Conservation (phyloP, 1,140 invertebrate species). For the Aphis craccivora region DNA sequence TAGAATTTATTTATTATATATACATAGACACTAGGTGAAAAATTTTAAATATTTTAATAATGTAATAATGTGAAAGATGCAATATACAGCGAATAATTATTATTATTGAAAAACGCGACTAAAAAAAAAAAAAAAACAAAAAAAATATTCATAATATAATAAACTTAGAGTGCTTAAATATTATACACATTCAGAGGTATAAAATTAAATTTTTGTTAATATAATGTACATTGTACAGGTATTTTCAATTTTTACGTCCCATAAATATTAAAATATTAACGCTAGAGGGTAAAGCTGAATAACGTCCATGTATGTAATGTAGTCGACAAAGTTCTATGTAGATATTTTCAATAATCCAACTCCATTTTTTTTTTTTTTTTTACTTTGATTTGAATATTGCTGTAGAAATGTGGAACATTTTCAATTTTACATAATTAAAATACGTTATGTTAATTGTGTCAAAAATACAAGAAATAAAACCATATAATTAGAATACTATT, state of each 20-base stretch:
- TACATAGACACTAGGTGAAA: not conserved
- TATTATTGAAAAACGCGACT: not conserved
- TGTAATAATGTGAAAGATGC: not conserved
- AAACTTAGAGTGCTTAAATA: not conserved
- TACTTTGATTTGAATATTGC: not conserved
- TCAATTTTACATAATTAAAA: not conserved
- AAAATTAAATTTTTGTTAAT: not conserved
- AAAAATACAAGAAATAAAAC: not conserved
- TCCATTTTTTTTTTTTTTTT: not conserved
- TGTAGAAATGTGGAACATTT: not conserved
- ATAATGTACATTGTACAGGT: not conserved
- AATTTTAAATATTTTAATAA: constrained; percentile 4
- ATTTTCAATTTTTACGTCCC: not conserved
- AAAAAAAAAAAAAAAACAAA: not conserved
- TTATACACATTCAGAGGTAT: not conserved
- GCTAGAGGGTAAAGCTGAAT: not conserved
- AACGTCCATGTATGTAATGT: not conserved
- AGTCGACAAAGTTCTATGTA: not conserved
- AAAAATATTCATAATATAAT: not conserved
- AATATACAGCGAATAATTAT: not conserved
- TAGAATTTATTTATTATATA: not conserved
- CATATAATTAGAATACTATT: not conserved
- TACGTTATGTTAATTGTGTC: not conserved
- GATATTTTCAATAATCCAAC: not conserved
- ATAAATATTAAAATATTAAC: constrained; percentile 7